A percentile compares a stretch with the other conserved stretches of the same genome.
Conservation (phyloP, 2,113 vertebrate genomes). For the Erythrolamprus reginae region DNA sequence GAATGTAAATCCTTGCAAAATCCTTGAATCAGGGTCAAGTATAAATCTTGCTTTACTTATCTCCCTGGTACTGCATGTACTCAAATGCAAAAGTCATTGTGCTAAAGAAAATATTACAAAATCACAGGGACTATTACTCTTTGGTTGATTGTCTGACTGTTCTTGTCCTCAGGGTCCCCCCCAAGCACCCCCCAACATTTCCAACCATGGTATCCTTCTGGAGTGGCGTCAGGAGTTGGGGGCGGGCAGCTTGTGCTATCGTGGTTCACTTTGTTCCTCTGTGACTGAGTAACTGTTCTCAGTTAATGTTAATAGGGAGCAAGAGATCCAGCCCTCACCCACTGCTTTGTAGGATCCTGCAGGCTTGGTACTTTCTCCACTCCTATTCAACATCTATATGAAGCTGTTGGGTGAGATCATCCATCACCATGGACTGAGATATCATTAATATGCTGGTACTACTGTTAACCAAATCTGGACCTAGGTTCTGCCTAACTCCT, state of each 20-base stretch:
- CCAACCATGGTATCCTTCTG: background rate
- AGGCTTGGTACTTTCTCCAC: background rate
- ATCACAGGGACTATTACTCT: background rate
- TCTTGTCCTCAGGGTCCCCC: background rate
- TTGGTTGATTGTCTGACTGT: constrained; percentile 19
- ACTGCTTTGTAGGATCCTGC: background rate
- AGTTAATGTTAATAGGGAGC: background rate
- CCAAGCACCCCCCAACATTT: too few species aligned
- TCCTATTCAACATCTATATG: background rate
- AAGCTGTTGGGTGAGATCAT: background rate
- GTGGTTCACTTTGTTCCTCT: background rate
- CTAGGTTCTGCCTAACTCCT: too few species aligned
- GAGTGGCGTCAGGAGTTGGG: background rate
- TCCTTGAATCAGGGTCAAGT: constrained; percentile 2
- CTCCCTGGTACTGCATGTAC: background rate
- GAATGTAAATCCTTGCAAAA: background rate
- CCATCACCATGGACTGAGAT: background rate
- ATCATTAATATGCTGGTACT: background rate
- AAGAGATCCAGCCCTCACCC: background rate
- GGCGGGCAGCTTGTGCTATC: background rate
- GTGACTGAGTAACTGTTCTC: background rate
- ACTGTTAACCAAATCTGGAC: too few species aligned
- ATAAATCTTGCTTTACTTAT: background rate
- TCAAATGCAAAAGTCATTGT: background rate
- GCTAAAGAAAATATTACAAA: background rate